Base-by-base conservation (phyloP, 2,888 invertebrate genomes). In the Mayetiola destructor region DNA sequence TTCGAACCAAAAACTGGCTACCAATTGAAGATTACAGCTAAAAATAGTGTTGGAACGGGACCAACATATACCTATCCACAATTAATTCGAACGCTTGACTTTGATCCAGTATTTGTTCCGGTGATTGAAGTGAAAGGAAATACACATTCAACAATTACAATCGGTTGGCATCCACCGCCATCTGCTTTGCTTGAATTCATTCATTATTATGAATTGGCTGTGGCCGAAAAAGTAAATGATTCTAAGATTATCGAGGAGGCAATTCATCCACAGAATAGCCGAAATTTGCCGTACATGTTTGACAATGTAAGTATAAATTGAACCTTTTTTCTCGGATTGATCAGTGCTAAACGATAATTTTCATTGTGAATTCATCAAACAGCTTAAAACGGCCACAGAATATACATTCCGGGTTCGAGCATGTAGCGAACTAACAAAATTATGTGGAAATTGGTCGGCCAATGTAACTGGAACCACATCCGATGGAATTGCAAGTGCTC, bases 371-470 rank as follows among this genome's bases (percentile, higher is more conserved):
- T n/a, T n/a, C n/a, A n/a, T n/a, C n/a, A n/a, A n/a, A n/a, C 80
- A 84, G 66, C 72, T 91, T 56, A 78, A 82, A 62, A 84, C 90
- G 0, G 85, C 87, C 16, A 88, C 86, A 30, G 84, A 81, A 29
- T 91, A 91, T 64, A 77, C 80, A 60, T 89, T 91, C 67, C 81
- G 82, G 76, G 81, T 85, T 0, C 76, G 83, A 30, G 88, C 91
- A 1, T 90, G 92, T 66, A 88, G 85, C 58, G 84, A 88, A 62
- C 84, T 81, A 64, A 85, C 84, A 0, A 77, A 78, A 62, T 73
- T 76, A 39, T 92, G 91, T 67, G 88, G 89, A 0, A 77, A 81
- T 12, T 86, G 85, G 83, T 90, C 90, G 0, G 75, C 78, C 32
- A 75, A 80, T 63, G 84, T 87, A 61, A 83, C 84, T 66, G 90